A percentile compares a stretch with the other conserved stretches of the same genome.
These are phyloP conservation scores for Nematopogon swammerdamellus DNA, from an alignment of 2,888 invertebrate species.

Conservation along the genomic window DNA sequence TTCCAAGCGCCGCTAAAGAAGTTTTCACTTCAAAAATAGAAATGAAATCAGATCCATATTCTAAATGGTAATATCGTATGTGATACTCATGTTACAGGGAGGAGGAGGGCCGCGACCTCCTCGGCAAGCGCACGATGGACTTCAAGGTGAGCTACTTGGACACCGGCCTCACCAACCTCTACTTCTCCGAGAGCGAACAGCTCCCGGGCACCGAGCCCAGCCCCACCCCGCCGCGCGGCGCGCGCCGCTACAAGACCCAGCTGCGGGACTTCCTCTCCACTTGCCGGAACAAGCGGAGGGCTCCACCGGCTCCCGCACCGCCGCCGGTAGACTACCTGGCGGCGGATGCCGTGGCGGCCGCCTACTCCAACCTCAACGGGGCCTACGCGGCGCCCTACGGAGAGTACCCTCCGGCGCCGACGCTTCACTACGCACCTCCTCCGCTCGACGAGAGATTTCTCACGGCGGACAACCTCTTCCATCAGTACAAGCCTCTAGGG, in stretches of 20 bases:
- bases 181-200: conserved; percentile 85
- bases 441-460: conserved; percentile 67
- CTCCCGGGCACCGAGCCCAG: conserved; percentile 60
- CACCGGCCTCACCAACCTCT: conserved; percentile 86
- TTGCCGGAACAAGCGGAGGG: conserved; percentile 78
- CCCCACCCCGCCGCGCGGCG: conserved; percentile 73
- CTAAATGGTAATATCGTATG: no score
- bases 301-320: conserved; percentile 53
- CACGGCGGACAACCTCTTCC: conserved; percentile 82
- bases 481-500: conserved; percentile 85
- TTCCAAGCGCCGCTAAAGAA: no score
- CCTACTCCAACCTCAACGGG: conserved; percentile 77
- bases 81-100: conserved; percentile 61
- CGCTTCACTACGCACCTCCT: conserved; percentile 67
- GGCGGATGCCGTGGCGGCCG: conserved; percentile 68
- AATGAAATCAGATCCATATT: no score
- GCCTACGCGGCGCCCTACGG: conserved; percentile 81
- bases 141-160: conserved; percentile 98
- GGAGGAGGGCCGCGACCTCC: conserved; percentile 95
- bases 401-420: conserved; percentile 64
- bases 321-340: conserved; percentile 69
- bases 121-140: conserved; percentile 98
- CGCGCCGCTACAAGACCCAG: conserved; percentile 90
- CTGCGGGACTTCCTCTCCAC: conserved; percentile 90
- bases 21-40: no score